phyloP scores from a whole-genome alignment of 1,140 invertebrate genomes.

The Drosophila paulistorum region DNA sequence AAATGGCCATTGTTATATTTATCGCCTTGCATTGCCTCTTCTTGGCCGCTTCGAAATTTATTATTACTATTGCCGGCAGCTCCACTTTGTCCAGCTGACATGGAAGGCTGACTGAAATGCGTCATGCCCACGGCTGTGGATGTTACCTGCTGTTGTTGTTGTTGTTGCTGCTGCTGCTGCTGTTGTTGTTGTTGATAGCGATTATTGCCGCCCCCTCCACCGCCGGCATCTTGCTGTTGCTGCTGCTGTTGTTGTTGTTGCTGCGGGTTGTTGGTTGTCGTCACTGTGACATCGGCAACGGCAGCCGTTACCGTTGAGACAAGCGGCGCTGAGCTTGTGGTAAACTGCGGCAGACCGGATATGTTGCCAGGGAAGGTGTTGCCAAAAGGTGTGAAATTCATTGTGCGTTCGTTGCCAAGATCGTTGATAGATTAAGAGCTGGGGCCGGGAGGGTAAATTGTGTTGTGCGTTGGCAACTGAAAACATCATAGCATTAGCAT shows the following conservation, averaged over 20 bases:
- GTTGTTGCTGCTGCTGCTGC: not conserved
- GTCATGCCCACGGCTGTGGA: slow-evolving; percentile 66
- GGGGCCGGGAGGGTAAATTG: not conserved
- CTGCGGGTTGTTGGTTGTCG: slow-evolving; percentile 57
- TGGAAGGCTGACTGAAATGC: slow-evolving; percentile 71
- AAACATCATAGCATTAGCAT: not conserved
- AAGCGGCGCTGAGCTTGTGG: slow-evolving; percentile 83
- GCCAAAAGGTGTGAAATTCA: slow-evolving; percentile 89
- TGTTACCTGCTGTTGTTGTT: slow-evolving; percentile 21
- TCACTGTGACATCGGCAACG: slow-evolving; percentile 63
- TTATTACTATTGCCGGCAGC: slow-evolving; percentile 40
- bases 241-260: slow-evolving; percentile 67
- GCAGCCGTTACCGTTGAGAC: slow-evolving; percentile 75
- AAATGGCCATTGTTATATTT: slow-evolving; percentile 79
- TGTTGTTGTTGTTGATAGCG: slow-evolving; percentile 75
- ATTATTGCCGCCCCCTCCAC: slow-evolving; percentile 45
- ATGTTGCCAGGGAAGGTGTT: slow-evolving; percentile 85
- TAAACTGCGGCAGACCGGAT: slow-evolving; percentile 86
- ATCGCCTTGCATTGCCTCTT: slow-evolving; percentile 58
- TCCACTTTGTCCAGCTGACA: slow-evolving; percentile 35
- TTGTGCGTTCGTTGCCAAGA: slow-evolving; percentile 71
- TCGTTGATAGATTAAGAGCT: not conserved
- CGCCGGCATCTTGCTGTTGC: slow-evolving; percentile 25
- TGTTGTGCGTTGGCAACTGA: slow-evolving; percentile 49
- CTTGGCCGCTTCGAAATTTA: slow-evolving; percentile 63